Evolutionary conservation across 2,888 invertebrate genomes (phyloP).

Genomic region (Corythucha ciliata): DNA sequence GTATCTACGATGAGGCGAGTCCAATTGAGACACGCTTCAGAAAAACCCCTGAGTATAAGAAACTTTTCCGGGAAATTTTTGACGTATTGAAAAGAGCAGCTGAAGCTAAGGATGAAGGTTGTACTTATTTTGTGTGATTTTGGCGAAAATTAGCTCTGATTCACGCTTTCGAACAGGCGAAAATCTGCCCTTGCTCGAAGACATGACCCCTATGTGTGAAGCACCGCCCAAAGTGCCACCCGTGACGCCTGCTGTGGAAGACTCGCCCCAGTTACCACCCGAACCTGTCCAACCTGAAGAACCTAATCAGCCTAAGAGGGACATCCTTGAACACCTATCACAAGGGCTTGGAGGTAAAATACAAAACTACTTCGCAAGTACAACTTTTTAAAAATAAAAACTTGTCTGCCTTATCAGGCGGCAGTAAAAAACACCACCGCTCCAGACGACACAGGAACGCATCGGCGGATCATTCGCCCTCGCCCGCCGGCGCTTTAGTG

Average conservation of each 20-base stretch:
- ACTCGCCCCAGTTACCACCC: conserved; percentile 32
- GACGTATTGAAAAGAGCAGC: conserved; percentile 73
- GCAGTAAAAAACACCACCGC: no score
- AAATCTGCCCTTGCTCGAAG: conserved; percentile 60
- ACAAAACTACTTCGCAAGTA: no score
- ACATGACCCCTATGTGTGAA: conserved; percentile 39
- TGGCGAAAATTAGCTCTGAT: not conserved
- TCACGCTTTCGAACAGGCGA: no score
- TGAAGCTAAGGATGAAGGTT: conserved; percentile 46
- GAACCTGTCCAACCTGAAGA: conserved; percentile 20
- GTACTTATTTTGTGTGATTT: not conserved
- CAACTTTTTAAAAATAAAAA: no score
- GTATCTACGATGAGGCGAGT: conserved; percentile 71
- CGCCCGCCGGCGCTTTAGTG: conserved; percentile 17
- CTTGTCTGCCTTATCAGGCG: no score
- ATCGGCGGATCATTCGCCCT: conserved; percentile 7
- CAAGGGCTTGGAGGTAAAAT: conserved; percentile 59
- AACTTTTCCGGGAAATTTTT: conserved; percentile 74
- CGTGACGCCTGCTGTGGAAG: conserved; percentile 52
- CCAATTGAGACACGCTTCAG: conserved; percentile 70
- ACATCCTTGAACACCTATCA: conserved; percentile 64
- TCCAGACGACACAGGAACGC: no score
- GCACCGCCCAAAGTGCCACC: conserved; percentile 50
- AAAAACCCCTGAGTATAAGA: conserved; percentile 70
- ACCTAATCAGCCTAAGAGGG: conserved; percentile 45